phyloP scores from a whole-genome alignment of 2,888 invertebrate species.

The Oligia latruncula region DNA sequence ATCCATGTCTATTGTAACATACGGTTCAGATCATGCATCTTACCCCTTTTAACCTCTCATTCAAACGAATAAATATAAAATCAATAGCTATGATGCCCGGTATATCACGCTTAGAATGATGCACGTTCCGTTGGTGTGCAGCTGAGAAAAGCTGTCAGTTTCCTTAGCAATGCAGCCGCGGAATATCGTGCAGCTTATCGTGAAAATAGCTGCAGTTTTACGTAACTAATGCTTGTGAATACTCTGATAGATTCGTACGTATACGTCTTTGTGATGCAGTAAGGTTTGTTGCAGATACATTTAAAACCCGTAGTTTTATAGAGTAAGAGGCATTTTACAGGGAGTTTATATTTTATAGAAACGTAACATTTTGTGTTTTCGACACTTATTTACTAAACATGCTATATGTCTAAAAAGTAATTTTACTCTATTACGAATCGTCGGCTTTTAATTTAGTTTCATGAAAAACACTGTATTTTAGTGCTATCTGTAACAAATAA shows the following conservation, averaged over 20 bases:
- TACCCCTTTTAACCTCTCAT: neutral
- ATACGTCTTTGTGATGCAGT: neutral
- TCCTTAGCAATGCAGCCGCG: neutral
- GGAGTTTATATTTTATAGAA: neutral
- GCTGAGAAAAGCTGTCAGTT: constrained; percentile 12
- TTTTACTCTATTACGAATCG: neutral
- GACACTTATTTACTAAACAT: too few species aligned
- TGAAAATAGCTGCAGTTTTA: constrained; percentile 5
- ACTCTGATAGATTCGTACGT: neutral
- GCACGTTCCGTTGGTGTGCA: neutral
- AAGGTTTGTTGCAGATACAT: neutral
- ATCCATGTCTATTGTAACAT: too few species aligned
- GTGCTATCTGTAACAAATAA: neutral
- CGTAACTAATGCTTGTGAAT: constrained; percentile 12
- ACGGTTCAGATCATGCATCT: neutral
- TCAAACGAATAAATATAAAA: constrained; percentile 9
- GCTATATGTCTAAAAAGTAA: neutral
- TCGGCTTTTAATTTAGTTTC: neutral
- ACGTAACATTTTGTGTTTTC: neutral
- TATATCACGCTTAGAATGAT: constrained; percentile 7
- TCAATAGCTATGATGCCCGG: neutral
- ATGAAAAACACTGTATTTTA: neutral
- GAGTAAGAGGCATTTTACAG: neutral
- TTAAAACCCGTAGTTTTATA: neutral
- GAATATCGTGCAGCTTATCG: constrained; percentile 3